These are phyloP conservation scores for Dufourea novaeangliae DNA, from an alignment of 1,140 invertebrate genomes.

Conservation along the genomic window DNA sequence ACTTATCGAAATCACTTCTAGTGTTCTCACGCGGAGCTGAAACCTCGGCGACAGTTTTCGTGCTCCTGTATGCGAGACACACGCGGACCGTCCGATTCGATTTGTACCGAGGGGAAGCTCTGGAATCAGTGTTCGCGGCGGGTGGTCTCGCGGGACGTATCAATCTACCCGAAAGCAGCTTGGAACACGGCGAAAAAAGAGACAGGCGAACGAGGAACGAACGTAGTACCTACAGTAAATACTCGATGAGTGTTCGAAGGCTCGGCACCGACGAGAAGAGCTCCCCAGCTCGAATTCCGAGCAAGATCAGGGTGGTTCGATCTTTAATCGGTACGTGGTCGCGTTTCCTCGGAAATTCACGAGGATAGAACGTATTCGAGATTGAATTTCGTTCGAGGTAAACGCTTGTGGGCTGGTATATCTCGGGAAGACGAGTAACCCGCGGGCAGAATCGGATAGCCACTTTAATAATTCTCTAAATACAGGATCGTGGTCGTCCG, in stretches of 20 bases:
- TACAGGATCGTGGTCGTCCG: too few relatives aligned
- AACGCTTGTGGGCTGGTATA: neutral
- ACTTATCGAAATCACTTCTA: neutral
- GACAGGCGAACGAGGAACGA: neutral
- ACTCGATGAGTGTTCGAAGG: neutral
- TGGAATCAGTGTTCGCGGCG: neutral
- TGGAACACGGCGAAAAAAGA: neutral
- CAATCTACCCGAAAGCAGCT: neutral
- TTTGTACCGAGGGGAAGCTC: too few relatives aligned
- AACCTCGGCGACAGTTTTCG: neutral
- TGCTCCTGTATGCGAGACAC: neutral
- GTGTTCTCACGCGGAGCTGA: neutral
- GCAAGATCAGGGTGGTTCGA: neutral
- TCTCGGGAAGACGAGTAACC: neutral
- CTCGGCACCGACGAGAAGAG: neutral
- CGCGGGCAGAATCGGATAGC: constrained; percentile 2
- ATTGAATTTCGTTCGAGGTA: neutral
- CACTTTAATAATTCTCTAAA: neutral
- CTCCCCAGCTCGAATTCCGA: neutral
- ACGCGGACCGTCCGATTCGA: neutral
- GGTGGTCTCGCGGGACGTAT: neutral
- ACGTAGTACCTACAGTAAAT: too few relatives aligned
- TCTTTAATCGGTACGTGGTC: neutral
- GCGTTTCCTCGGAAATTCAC: neutral
- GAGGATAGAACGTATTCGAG: neutral